A percentile compares a stretch with the other conserved stretches of the same genome.
These are phyloP conservation scores for Tetragonula clypearis DNA, from an alignment of 1,140 invertebrate genomes.

Conservation along the genomic window DNA sequence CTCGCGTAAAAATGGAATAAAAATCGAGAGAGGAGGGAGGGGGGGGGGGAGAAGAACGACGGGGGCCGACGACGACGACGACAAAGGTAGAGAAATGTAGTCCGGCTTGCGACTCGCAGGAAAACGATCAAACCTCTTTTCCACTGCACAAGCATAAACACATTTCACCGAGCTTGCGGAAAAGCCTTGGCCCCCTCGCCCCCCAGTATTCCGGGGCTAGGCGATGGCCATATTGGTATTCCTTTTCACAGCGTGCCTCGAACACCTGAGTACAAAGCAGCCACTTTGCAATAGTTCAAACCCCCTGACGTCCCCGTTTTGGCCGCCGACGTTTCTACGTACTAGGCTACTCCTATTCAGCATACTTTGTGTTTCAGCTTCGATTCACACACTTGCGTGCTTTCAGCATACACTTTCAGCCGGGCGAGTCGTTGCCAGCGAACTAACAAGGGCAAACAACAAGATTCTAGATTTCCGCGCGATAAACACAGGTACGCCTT, in stretches of 20 bases:
- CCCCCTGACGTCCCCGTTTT: neutral
- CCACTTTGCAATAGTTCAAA: slow-evolving; percentile 34
- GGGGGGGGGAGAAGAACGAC: no score
- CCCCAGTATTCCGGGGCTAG: neutral
- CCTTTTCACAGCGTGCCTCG: slow-evolving; percentile 19
- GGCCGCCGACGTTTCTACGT: neutral
- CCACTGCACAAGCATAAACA: neutral
- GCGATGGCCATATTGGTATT: slow-evolving; percentile 32
- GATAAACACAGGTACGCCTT: no score
- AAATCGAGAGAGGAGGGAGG: neutral
- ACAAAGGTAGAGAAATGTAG: neutral
- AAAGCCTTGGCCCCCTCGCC: neutral
- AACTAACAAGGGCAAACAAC: neutral
- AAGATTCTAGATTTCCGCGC: neutral
- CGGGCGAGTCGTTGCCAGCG: neutral
- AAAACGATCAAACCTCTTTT: slow-evolving; percentile 6
- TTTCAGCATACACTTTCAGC: neutral
- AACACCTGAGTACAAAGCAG: slow-evolving; percentile 33
- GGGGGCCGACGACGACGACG: no score
- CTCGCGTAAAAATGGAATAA: neutral
- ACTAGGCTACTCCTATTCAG: neutral
- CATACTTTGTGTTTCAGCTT: neutral
- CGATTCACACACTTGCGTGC: neutral
- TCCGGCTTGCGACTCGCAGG: neutral
- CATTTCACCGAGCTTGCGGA: neutral